Evolutionary conservation across 1,140 invertebrate species (phyloP).

Genomic region (Acromyrmex echinatior): DNA sequence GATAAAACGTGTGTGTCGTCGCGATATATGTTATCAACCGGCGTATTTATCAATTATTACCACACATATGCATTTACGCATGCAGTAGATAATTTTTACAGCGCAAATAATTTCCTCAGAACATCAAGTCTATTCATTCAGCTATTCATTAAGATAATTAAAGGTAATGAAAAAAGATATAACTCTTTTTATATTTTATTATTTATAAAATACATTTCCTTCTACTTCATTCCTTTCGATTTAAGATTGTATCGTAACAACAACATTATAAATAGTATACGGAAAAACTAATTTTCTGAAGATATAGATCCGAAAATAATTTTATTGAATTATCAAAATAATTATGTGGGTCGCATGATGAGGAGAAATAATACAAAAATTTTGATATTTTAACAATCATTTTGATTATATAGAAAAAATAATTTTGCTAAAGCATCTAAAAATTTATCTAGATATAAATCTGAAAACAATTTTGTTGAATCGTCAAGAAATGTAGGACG

Average conservation of each 20-base stretch:
- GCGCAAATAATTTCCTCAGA: constrained; percentile 11
- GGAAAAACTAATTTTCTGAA: too few species aligned
- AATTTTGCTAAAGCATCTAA: too few species aligned
- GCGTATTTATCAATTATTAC: constrained; percentile 61
- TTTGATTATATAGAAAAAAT: too few species aligned
- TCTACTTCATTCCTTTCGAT: background rate
- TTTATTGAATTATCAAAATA: too few species aligned
- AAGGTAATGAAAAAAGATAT: background rate
- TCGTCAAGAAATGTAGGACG: too few species aligned
- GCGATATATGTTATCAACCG: constrained; percentile 52
- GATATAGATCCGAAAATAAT: too few species aligned
- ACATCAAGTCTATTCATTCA: constrained; percentile 39
- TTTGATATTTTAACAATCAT: too few species aligned
- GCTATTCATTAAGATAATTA: constrained; percentile 27
- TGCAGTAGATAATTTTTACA: background rate
- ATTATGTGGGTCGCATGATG: too few species aligned
- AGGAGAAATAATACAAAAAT: too few species aligned
- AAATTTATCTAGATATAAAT: too few species aligned
- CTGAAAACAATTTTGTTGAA: too few species aligned
- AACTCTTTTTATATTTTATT: background rate
- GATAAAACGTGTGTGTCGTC: constrained; percentile 51
- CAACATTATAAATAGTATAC: background rate
- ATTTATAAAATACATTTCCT: background rate
- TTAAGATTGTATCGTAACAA: constrained; percentile 8
- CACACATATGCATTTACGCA: constrained; percentile 20